Conservation (phyloP, 2,888 invertebrate species). For the Eupithecia dodoneata region DNA sequence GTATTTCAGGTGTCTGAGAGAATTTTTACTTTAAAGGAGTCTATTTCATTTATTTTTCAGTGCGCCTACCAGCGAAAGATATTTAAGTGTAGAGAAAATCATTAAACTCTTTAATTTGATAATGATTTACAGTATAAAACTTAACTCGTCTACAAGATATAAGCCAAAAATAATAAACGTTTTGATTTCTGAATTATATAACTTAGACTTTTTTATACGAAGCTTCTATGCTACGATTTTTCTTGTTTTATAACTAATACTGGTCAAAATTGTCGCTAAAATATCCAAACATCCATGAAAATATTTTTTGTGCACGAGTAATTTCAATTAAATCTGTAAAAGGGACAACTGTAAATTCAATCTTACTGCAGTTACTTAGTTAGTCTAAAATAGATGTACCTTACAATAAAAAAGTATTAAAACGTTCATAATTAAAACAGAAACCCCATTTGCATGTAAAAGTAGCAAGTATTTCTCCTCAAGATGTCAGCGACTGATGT, state of each 20-base stretch:
- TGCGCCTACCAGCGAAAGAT: too few relatives aligned
- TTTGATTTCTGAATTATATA: too few relatives aligned
- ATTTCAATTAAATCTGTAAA: too few relatives aligned
- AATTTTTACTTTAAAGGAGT: too few relatives aligned
- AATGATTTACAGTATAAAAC: too few relatives aligned
- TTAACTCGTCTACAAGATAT: neutral
- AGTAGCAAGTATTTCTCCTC: slow-evolving; percentile 64
- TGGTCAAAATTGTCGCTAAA: neutral
- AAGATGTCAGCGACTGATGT: slow-evolving; percentile 64
- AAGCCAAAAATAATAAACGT: neutral
- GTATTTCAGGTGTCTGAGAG: too few relatives aligned
- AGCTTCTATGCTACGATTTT: neutral
- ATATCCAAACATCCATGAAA: too few relatives aligned
- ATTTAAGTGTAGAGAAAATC: too few relatives aligned
- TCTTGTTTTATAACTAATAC: neutral
- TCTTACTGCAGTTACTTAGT: neutral
- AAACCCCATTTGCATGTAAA: slow-evolving; percentile 41
- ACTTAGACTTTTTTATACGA: too few relatives aligned
- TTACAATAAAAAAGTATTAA: slow-evolving; percentile 10
- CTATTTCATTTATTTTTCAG: too few relatives aligned
- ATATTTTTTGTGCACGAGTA: too few relatives aligned
- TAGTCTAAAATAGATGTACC: neutral
- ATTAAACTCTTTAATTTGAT: too few relatives aligned
- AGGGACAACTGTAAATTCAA: neutral
- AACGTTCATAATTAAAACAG: slow-evolving; percentile 39